Evolutionary conservation across 1,140 invertebrate species (phyloP), one percentile per base, ranked within the genome.

Genomic region (Lepidostoma basale): DNA sequence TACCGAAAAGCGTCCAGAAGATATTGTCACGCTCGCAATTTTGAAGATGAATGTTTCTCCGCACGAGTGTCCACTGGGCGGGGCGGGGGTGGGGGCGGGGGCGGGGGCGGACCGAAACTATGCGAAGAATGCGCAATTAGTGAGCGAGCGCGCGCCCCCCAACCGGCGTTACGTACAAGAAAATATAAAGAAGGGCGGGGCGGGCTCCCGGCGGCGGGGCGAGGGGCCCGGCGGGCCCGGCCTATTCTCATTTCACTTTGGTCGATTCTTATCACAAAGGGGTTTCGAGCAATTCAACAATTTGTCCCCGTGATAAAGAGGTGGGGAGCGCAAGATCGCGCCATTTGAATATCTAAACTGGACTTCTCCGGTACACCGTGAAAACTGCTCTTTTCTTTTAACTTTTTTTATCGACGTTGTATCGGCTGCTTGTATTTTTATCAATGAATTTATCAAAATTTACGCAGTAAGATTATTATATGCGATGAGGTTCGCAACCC

Each of bases 71-170:
- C 66, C 70, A 62, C 59, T 58, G 60, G 42, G 25, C 25, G 39
- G 54, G 45, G 40, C 3, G 14, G 60, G 76, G 60, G 75, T 76
- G 75, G 76, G 77, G 78, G 74, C 76, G 76, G 74, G 67, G 73
- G 80, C 82, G 81, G 78, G 81, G 80, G 81, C 79, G 79, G 85
- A 86, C 85, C 85, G 88, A 90, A 92, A 91, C 89, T 90, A 92
- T 91, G 89, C 89, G 88, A 91, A 90, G 90, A 92, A 92, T 91
- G 89, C 89, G 89, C 90, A 91, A 92, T 92, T 91, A 91, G 89
- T 90, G 88, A 89, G 86, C 87, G 88, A 88, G 83, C 85, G 79
- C 77, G 81, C 79, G 77, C 78, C 77, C 78, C 76, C 78, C 79
- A 79, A 78, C 79, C 79, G 80, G 79, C 79, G 80, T 79, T 65